Percentiles rank a stretch among this genome's conserved stretches.
Conservation (phyloP, 2,797 vertebrate genomes). For the Xiphorhynchus erythropygius region DNA sequence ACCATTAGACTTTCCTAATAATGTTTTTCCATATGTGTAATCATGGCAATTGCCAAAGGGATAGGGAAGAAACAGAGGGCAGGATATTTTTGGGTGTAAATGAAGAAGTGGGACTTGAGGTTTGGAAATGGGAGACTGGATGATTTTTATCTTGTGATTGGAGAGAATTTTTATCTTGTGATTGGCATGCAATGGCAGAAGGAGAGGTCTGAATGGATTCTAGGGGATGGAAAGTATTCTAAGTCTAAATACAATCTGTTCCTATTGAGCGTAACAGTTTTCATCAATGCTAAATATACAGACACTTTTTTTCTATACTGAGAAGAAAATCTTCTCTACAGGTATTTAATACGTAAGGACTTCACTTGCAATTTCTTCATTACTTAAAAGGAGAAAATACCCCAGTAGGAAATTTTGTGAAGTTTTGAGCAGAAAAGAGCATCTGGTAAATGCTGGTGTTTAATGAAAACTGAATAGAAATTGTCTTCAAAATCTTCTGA, state of each 20-base stretch:
- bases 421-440: not conserved
- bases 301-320: not conserved
- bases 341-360: not conserved
- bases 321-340: not conserved
- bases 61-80: not conserved
- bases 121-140: not conserved
- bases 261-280: not conserved
- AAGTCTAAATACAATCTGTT: not conserved
- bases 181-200: not conserved
- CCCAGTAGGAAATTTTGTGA: not conserved
- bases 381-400: not conserved
- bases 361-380: not conserved
- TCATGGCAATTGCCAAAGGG: not conserved
- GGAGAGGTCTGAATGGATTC: not conserved
- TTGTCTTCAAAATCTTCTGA: not conserved
- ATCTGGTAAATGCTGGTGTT: not conserved
- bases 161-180: not conserved
- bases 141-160: not conserved
- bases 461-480: not conserved
- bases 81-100: not conserved
- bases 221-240: not conserved
- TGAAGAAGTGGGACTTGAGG: not conserved
- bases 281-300: not conserved
- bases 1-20: constrained; percentile 30
- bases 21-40: constrained; percentile 30